Evolutionary conservation across 2,888 invertebrate genomes (phyloP), one percentile per base, ranked within the genome.

Genomic region (Philereme transversata): DNA sequence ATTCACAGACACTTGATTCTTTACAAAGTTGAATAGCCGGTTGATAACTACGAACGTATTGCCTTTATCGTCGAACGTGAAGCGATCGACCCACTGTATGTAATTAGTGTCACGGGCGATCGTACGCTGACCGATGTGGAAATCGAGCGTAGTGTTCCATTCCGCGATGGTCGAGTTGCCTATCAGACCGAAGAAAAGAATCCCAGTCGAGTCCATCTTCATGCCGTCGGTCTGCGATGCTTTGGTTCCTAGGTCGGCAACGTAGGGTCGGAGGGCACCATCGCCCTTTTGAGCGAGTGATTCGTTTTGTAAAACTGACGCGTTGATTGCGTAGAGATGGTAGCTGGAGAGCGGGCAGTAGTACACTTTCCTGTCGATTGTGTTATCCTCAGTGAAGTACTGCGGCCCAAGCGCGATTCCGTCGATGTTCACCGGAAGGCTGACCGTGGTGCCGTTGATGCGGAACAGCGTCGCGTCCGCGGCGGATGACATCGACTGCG

Each of bases 81-180:
- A 95, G 4, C 95, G 94, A 75, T 95, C 95, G 0, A 95, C 93
- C 96, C 96, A 96, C 79, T 96, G 96, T 68, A 96, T 93, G 73
- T 93, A 94, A 60, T 92, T 93, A 48, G 93, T 90, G 79, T 96
- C 96, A 70, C 94, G 93, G 4, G 95, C 94, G 62, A 96, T 94
- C 35, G 95, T 92, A 46, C 93, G 92, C 79, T 95, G 95, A 33
- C 94, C 94, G 59, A 86, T 86, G 49, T 88, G 89, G 74, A 95
- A 94, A 47, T 93, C 87, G 34, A 88, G 81, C 35, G 90, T 92
- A 0, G 94, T 94, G 79, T 96, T 95, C 95, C 96, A 96, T 83
- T 93, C 94, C 9, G 94, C 94, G 51, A 96, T 94, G 33, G 95
- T 94, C 65, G 95, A 95, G 73, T 94, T 94, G 53, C 94, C 94